Percentiles rank a stretch among this genome's conserved stretches.
phyloP scores from a whole-genome alignment of 2,113 vertebrate genomes.

The Pangasianodon gigas region DNA sequence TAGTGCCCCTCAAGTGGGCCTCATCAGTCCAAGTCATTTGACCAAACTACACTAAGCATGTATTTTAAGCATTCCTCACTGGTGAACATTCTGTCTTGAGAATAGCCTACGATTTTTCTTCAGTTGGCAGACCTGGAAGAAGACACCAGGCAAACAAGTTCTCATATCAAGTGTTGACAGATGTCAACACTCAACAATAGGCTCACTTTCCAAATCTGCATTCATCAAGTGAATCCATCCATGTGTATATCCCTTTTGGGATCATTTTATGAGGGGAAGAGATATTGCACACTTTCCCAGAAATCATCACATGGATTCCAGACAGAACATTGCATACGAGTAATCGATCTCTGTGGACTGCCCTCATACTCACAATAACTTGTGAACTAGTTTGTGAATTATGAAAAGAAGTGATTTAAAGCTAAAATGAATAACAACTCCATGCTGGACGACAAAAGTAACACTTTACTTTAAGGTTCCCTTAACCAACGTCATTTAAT shows the following conservation, averaged over 20 bases:
- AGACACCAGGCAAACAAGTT: not conserved
- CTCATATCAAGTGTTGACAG: conserved; percentile 32
- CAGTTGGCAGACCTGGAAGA: not conserved
- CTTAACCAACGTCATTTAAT: not conserved
- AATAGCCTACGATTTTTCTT: conserved; percentile 8
- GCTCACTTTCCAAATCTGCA: conserved; percentile 26
- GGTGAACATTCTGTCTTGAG: not conserved
- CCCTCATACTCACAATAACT: not conserved
- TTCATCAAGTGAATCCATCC: conserved; percentile 29
- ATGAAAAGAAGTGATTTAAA: not conserved
- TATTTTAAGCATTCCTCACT: conserved; percentile 25
- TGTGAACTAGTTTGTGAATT: not conserved
- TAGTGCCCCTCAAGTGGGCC: not conserved
- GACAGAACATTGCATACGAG: not conserved
- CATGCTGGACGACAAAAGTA: not conserved
- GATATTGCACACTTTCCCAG: conserved; percentile 39
- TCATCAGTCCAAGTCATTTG: conserved; percentile 12
- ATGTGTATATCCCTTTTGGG: not conserved
- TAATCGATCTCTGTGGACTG: conserved; percentile 15
- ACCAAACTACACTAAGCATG: not conserved
- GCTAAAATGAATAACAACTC: not conserved
- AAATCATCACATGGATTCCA: not conserved
- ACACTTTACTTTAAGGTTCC: not conserved
- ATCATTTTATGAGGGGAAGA: conserved; percentile 29
- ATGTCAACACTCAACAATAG: conserved; percentile 26